Evolutionary conservation across 2,888 invertebrate genomes (phyloP).

Genomic region (Cryptosula pallasiana): DNA sequence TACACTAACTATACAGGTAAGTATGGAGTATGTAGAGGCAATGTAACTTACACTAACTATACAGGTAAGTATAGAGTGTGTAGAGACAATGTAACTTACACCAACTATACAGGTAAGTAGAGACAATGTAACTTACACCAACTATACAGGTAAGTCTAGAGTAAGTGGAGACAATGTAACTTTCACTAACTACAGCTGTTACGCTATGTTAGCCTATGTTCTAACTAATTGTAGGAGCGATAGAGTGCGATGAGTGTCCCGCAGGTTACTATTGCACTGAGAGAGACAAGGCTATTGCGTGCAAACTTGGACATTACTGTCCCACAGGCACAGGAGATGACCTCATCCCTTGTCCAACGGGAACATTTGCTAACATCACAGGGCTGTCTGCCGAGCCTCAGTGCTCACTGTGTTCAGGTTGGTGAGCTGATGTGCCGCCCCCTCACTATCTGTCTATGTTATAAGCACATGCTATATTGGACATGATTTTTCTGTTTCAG

Average conservation of each 20-base stretch:
- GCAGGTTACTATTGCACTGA: constrained; percentile 46
- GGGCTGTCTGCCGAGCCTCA: constrained; percentile 37
- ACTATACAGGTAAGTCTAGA: too few relatives aligned
- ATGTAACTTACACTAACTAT: constrained; percentile 49
- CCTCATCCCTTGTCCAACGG: constrained; percentile 41
- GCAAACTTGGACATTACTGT: constrained; percentile 45
- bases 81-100: too few relatives aligned
- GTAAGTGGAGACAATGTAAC: too few relatives aligned
- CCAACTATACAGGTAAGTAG: too few relatives aligned
- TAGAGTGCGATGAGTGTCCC: constrained; percentile 41
- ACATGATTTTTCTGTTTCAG: constrained; percentile 30
- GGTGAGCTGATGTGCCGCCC: too few relatives aligned
- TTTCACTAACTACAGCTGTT: constrained; percentile 47
- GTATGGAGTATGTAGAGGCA: too few relatives aligned
- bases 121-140: too few relatives aligned
- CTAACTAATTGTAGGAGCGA: constrained; percentile 38
- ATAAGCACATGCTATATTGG: too few relatives aligned
- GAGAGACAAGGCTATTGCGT: constrained; percentile 41
- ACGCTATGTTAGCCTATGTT: too few relatives aligned
- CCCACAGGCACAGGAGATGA: constrained; percentile 46
- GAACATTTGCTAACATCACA: constrained; percentile 43
- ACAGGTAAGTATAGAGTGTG: constrained; percentile 36
- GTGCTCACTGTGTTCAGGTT: constrained; percentile 47
- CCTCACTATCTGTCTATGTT: too few relatives aligned
- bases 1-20: too few relatives aligned